Evolutionary conservation across 2,113 vertebrate species (phyloP), one percentile per base, ranked within the genome.

Genomic region (Eidolon helvum): DNA sequence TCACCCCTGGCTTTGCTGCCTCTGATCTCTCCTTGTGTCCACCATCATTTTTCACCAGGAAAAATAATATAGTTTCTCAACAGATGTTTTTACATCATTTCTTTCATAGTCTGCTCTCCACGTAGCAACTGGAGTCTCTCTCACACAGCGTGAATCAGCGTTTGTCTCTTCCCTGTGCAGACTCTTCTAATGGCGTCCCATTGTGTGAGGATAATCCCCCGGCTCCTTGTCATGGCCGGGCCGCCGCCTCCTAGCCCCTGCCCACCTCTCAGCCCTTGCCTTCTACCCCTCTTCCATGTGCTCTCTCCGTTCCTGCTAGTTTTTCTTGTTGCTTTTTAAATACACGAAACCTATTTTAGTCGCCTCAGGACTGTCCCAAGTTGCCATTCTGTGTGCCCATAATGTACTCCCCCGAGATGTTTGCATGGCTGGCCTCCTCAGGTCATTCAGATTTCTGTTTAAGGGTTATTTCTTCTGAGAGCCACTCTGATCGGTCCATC

Each of bases 271-370:
- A 7, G 11, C 35, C n/a, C 3, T 66, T 24, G 26, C 72, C 79
- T 38, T 15, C 6, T n/a, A 0, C 0, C 5, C 1, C 28, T 30
- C 3, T 26, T 79, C 59, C 38, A 55, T 4, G 24, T 1, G 3
- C 21, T 40, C 8, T 16, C 11, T 72, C 28, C 55, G 24, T 16
- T 43, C n/a, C 40, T 53, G 48, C 7, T 19, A 1, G 38, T 24
- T 65, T 87, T 40, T 63, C 35, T 33, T 71, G 7, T 5, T 79
- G 3, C 66, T 50, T 79, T 65, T 63, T 33, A 38, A 26, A 3
- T 12, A 18, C 1, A 2, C 11, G 26, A 9, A 65, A 18, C 82
- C 53, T 19, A 0, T 12, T 8, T 7, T n/a, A 1, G 19, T 30
- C 30, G 5, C 48, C 0, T 24, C n/a, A 0, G 14, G 38, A 15